Evolutionary conservation across 2,797 vertebrate genomes (phyloP).

Genomic region (Buceros bicornis): DNA sequence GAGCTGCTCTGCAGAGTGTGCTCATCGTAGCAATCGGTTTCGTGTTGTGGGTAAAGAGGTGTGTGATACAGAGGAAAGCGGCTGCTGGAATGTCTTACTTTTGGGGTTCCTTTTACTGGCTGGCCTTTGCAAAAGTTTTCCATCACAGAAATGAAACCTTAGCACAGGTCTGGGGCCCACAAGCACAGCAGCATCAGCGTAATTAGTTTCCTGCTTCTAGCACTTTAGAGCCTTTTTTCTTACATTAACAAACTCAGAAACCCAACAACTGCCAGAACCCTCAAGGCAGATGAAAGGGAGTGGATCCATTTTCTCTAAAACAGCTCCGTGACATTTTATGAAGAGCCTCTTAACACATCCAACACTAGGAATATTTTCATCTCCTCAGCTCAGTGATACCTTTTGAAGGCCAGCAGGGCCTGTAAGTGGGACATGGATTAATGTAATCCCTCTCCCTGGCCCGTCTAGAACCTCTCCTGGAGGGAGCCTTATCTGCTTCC

Average conservation of each 20-base stretch:
- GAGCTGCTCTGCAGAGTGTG: neutral
- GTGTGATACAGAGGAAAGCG: constrained; percentile 3
- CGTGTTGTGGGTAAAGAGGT: neutral
- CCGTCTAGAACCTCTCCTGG: constrained; percentile 54
- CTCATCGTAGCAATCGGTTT: fast-evolving
- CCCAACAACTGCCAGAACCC: constrained; percentile 43
- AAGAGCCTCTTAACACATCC: constrained; percentile 84
- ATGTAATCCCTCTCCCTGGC: constrained; percentile 55
- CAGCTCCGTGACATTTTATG: constrained; percentile 67
- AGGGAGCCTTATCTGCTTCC: constrained; percentile 65
- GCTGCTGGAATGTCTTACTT: neutral
- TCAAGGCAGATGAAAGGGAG: constrained; percentile 80
- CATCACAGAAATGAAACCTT: constrained; percentile 9
- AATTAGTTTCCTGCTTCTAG: constrained; percentile 17
- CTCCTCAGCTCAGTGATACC: constrained; percentile 80
- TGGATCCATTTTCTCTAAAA: constrained; percentile 80
- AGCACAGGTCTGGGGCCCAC: neutral
- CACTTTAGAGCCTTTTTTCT: constrained; percentile 63
- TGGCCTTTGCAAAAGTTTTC: constrained; percentile 36
- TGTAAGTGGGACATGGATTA: constrained; percentile 70
- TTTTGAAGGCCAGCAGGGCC: constrained; percentile 81
- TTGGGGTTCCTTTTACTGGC: constrained; percentile 7
- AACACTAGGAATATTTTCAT: constrained; percentile 82
- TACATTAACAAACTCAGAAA: constrained; percentile 67
- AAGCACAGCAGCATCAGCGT: constrained; percentile 37